A percentile compares a stretch with the other conserved stretches of the same genome.
phyloP scores from a whole-genome alignment of 2,797 vertebrate genomes.

The Lagorchestes hirsutus region DNA sequence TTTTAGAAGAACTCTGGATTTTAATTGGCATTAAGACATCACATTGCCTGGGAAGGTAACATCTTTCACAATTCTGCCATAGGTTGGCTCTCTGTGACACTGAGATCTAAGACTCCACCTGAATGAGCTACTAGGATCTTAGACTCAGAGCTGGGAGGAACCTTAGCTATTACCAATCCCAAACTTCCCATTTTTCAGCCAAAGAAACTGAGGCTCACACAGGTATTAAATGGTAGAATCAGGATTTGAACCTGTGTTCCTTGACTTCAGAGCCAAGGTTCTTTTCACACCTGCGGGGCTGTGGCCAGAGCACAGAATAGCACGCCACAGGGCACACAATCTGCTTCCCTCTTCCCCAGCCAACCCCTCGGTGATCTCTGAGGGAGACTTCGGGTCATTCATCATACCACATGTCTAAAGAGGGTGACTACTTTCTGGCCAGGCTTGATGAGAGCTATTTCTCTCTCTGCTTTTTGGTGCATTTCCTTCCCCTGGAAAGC shows the following conservation, averaged over 20 bases:
- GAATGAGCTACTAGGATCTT: not conserved
- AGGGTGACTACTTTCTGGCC: conserved; percentile 64
- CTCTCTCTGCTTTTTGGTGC: conserved; percentile 24
- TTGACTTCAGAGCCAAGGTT: not conserved
- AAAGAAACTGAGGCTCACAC: not conserved
- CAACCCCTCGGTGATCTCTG: not conserved
- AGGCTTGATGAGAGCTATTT: conserved; percentile 58
- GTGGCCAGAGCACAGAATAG: not conserved
- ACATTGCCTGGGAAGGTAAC: not conserved
- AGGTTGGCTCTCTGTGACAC: not conserved
- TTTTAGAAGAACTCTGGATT: not conserved
- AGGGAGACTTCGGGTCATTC: not conserved
- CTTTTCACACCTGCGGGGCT: not conserved
- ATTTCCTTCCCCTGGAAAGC: conserved; percentile 31
- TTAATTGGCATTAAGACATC: not conserved
- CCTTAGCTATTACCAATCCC: not conserved
- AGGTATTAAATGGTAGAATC: not conserved
- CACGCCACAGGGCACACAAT: not conserved
- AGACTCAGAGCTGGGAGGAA: not conserved
- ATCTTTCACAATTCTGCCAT: not conserved
- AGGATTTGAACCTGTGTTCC: not conserved
- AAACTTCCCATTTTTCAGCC: not conserved
- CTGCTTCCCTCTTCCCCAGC: not conserved
- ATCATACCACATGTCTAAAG: not conserved
- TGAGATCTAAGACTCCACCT: not conserved